phyloP scores from a whole-genome alignment of 2,113 vertebrate species.

The Empidonax alnorum region DNA sequence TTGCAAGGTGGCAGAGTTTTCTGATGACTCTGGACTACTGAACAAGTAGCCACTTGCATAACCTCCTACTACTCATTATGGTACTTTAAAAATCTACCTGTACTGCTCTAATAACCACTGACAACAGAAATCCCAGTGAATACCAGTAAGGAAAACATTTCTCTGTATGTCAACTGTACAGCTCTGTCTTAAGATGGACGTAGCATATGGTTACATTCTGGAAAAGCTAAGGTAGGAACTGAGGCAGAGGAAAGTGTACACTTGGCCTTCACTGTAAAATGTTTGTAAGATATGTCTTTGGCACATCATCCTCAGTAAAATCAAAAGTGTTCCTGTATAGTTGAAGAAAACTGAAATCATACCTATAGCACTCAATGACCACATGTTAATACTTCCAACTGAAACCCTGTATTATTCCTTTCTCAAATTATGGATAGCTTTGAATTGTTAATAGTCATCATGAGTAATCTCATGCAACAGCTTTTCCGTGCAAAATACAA shows the following conservation, averaged over 20 bases:
- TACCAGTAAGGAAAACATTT: not conserved
- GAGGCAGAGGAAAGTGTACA: not conserved
- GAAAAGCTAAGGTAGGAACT: not conserved
- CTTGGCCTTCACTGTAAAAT: not conserved
- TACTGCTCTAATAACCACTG: not conserved
- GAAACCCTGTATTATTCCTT: not conserved
- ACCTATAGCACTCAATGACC: not conserved
- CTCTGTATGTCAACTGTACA: not conserved
- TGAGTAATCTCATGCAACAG: not conserved
- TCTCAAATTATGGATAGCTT: not conserved
- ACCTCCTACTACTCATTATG: not conserved
- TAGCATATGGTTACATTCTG: not conserved
- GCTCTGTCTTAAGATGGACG: not conserved
- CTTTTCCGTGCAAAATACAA: not conserved
- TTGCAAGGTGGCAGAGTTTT: conserved; percentile 40
- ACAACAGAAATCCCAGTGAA: not conserved
- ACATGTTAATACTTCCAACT: not conserved
- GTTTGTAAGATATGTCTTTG: not conserved
- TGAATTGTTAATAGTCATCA: not conserved
- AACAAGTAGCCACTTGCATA: not conserved
- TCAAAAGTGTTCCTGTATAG: not conserved
- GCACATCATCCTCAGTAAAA: not conserved
- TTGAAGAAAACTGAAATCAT: not conserved
- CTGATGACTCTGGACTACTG: not conserved
- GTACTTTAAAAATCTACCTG: not conserved